These are phyloP conservation scores for Manduca sexta DNA, from an alignment of 1,140 invertebrate species.

Conservation along the genomic window DNA sequence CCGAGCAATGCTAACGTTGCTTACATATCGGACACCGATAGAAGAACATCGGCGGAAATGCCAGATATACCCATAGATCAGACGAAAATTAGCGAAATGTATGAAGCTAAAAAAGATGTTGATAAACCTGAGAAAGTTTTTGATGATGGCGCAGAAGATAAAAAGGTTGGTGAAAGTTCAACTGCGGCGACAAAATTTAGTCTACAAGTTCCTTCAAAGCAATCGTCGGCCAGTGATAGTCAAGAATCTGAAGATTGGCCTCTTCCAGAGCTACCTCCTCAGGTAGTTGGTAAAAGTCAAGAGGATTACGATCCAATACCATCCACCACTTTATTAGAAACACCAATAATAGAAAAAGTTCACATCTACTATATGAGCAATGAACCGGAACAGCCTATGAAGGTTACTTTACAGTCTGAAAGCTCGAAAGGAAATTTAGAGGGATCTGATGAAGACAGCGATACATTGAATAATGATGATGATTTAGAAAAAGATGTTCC, in stretches of 20 bases:
- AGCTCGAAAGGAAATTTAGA: conserved; percentile 74
- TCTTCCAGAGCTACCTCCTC: conserved; percentile 76
- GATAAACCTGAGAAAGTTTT: conserved; percentile 39
- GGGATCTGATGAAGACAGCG: conserved; percentile 74
- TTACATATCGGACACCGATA: conserved; percentile 83
- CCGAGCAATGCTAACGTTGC: conserved; percentile 79
- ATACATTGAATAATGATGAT: conserved; percentile 75
- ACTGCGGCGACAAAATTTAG: conserved; percentile 9
- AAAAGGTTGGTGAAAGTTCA: conserved; percentile 32
- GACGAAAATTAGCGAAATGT: conserved; percentile 72
- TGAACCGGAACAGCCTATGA: conserved; percentile 79
- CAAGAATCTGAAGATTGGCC: conserved; percentile 83
- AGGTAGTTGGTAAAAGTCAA: conserved; percentile 20
- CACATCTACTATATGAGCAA: conserved; percentile 88
- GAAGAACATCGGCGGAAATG: conserved; percentile 86
- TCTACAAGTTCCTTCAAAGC: conserved; percentile 38
- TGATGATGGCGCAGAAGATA: conserved; percentile 30
- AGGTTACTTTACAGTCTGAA: conserved; percentile 79
- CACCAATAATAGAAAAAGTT: conserved; percentile 82
- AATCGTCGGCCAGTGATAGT: conserved; percentile 72
- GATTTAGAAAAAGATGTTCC: conserved; percentile 67
- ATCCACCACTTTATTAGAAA: conserved; percentile 80
- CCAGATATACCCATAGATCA: conserved; percentile 86
- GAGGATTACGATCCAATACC: conserved; percentile 62
- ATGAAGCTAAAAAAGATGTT: conserved; percentile 59